Evolutionary conservation across 2,113 vertebrate species (phyloP).

Genomic region (Pao palembangensis): DNA sequence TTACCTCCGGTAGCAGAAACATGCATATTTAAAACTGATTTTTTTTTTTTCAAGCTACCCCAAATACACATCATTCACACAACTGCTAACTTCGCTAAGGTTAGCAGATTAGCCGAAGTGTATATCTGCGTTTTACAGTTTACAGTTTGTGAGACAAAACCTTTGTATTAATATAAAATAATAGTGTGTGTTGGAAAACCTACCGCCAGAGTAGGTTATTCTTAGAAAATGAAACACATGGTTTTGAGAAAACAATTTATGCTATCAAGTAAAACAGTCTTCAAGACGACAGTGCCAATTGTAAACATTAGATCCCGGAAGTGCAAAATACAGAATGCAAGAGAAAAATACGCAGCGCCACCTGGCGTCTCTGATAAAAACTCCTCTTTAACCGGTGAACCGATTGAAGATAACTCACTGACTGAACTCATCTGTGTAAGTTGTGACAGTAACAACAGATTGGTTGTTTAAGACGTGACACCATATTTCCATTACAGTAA

Average conservation of each 20-base stretch:
- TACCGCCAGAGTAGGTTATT: constrained; percentile 1
- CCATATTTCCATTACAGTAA: no score
- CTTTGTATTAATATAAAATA: neutral
- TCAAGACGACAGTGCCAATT: neutral
- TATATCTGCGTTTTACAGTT: neutral
- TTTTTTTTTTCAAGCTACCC: neutral
- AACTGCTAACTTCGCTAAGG: neutral
- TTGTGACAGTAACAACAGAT: neutral
- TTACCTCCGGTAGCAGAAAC: no score
- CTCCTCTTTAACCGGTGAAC: no score
- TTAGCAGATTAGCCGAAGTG: constrained; percentile 26
- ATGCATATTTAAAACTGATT: neutral
- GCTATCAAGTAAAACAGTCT: neutral
- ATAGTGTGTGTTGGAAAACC: neutral
- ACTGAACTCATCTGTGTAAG: no score
- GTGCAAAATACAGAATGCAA: constrained; percentile 1
- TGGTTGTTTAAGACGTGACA: neutral
- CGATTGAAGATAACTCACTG: no score
- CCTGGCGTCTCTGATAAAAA: neutral
- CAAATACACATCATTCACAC: neutral
- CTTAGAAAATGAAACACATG: neutral
- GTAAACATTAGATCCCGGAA: constrained; percentile 74
- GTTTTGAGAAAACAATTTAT: neutral
- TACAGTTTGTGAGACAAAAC: neutral
- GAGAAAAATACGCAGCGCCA: constrained; percentile 4